A percentile compares a stretch with the other conserved stretches of the same genome.
Evolutionary conservation across 2,888 invertebrate genomes (phyloP).

Genomic region (Nymphalis c-album): DNA sequence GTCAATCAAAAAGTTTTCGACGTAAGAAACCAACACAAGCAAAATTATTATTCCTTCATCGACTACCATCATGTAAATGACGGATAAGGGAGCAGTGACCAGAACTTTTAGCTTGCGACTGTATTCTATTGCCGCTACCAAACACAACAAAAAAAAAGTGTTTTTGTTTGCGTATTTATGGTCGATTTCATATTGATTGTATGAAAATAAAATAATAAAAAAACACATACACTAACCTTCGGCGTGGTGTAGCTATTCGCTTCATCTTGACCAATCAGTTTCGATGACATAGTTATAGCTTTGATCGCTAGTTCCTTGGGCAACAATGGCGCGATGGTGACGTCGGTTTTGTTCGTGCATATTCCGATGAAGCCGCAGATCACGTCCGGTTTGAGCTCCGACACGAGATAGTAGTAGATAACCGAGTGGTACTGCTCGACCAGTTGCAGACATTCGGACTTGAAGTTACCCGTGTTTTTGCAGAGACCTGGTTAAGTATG

Average conservation of each 20-base stretch:
- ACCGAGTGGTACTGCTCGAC: constrained; percentile 89
- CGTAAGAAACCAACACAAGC: too few species aligned
- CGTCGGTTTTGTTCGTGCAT: constrained; percentile 73
- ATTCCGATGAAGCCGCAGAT: constrained; percentile 87
- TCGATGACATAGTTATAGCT: constrained; percentile 43
- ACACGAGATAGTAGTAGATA: constrained; percentile 86
- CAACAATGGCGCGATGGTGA: constrained; percentile 83
- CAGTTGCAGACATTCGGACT: constrained; percentile 86
- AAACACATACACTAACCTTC: constrained; percentile 44
- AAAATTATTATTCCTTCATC: too few species aligned
- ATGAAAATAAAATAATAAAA: too few species aligned
- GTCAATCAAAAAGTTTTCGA: too few species aligned
- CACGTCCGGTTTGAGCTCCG: constrained; percentile 85
- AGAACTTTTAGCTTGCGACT: too few species aligned
- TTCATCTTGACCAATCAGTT: constrained; percentile 66
- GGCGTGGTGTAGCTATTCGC: constrained; percentile 56
- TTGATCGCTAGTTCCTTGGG: constrained; percentile 71
- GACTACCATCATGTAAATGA: too few species aligned
- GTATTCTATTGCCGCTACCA: too few species aligned
- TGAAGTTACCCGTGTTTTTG: constrained; percentile 88
- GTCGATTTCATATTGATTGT: too few species aligned
- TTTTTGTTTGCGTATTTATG: too few species aligned
- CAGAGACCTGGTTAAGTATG: constrained; percentile 82
- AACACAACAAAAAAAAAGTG: too few species aligned
- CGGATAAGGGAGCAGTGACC: too few species aligned